These are phyloP conservation scores for Teleogryllus oceanicus DNA, from an alignment of 2,888 invertebrate genomes.

Conservation along the genomic window DNA sequence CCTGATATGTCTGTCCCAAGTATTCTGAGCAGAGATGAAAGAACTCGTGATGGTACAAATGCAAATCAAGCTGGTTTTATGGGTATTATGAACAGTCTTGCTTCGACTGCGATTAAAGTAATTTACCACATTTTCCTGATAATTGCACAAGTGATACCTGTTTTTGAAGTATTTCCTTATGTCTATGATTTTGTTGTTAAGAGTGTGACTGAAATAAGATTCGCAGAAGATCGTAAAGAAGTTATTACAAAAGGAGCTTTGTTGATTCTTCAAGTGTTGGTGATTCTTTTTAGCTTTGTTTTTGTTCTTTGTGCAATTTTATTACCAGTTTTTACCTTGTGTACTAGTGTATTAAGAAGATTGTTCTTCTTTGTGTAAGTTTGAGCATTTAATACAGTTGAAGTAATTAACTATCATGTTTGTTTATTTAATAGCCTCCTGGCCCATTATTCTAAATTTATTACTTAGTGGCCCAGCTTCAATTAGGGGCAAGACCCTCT, in stretches of 20 bases:
- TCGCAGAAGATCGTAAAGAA: not conserved
- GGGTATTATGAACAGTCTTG: not conserved
- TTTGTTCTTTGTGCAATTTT: not conserved
- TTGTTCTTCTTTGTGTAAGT: not conserved
- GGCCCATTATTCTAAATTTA: not conserved
- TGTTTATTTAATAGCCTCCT: too few relatives aligned
- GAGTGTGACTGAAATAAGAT: not conserved
- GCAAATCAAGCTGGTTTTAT: too few relatives aligned
- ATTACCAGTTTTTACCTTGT: not conserved
- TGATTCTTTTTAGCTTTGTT: not conserved
- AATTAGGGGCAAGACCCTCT: too few relatives aligned
- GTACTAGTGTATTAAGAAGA: not conserved
- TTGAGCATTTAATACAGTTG: too few relatives aligned
- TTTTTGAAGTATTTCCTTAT: not conserved
- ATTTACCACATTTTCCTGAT: not conserved
- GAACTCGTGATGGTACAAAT: too few relatives aligned
- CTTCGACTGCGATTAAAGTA: not conserved
- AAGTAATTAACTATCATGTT: too few relatives aligned
- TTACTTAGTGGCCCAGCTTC: not conserved
- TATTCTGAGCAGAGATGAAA: too few relatives aligned
- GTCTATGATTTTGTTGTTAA: not conserved
- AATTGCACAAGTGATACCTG: not conserved
- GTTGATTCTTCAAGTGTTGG: not conserved
- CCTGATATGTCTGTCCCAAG: too few relatives aligned
- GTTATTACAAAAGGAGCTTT: not conserved